phyloP scores from a whole-genome alignment of 2,797 vertebrate genomes.

The Notamacropus eugenii region DNA sequence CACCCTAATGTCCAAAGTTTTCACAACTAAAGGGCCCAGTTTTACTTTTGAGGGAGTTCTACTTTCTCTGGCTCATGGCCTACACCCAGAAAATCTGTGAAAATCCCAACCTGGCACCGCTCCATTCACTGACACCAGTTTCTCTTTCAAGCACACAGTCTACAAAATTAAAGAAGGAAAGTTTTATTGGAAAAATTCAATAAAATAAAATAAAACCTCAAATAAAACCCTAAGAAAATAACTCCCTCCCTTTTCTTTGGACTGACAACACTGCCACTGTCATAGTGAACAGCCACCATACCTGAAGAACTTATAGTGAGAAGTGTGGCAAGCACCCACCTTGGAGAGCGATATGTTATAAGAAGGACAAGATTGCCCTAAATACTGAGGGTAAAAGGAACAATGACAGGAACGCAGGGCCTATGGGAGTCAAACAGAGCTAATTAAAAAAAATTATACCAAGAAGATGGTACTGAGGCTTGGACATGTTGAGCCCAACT shows the following conservation, averaged over 20 bases:
- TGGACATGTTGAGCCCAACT: background rate
- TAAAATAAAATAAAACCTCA: background rate
- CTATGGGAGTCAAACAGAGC: background rate
- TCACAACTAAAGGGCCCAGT: background rate
- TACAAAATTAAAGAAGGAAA: background rate
- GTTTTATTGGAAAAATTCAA: background rate
- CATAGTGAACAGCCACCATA: background rate
- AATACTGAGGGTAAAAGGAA: background rate
- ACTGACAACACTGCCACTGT: background rate
- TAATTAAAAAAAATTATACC: background rate
- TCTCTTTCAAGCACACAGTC: background rate
- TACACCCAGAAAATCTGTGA: background rate
- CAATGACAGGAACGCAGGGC: background rate
- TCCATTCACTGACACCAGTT: background rate
- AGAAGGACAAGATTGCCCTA: background rate
- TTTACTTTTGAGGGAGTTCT: background rate
- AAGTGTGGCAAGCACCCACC: background rate
- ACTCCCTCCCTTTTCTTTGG: background rate
- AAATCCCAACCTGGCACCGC: background rate
- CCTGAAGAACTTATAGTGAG: background rate
- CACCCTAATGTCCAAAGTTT: background rate
- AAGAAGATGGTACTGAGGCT: background rate
- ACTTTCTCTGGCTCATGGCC: background rate
- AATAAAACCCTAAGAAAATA: background rate
- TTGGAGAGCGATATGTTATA: background rate